These are phyloP conservation scores for Dimorphilus gyrociliatus DNA, from an alignment of 2,888 invertebrate species.

Conservation along the genomic window DNA sequence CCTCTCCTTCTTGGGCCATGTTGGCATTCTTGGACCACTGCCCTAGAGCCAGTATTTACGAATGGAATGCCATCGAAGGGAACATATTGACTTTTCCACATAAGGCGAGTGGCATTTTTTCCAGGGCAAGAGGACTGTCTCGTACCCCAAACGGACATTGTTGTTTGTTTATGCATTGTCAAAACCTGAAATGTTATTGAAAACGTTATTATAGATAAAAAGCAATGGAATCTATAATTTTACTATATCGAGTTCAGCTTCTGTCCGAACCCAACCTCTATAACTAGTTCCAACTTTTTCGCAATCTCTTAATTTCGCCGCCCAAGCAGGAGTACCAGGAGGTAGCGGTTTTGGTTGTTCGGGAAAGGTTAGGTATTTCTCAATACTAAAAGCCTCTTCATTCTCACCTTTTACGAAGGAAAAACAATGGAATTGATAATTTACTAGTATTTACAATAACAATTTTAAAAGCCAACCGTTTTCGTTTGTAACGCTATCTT, in stretches of 20 bases:
- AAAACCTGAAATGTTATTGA: too few relatives aligned
- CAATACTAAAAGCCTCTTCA: too few relatives aligned
- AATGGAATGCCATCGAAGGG: conserved; percentile 38
- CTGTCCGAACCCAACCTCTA: conserved; percentile 34
- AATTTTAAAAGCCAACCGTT: too few relatives aligned
- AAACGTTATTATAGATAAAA: too few relatives aligned
- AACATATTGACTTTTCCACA: conserved; percentile 39
- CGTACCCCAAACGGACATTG: conserved; percentile 36
- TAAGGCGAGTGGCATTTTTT: conserved; percentile 31
- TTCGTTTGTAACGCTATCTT: too few relatives aligned
- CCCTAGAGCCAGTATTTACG: conserved; percentile 35
- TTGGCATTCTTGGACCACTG: conserved; percentile 38
- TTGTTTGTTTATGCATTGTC: conserved; percentile 36
- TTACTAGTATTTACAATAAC: too few relatives aligned
- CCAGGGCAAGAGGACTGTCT: conserved; percentile 33
- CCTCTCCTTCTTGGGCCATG: conserved; percentile 36
- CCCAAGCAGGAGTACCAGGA: conserved; percentile 28
- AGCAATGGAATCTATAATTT: too few relatives aligned
- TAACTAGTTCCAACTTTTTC: conserved; percentile 36
- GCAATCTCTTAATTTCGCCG: conserved; percentile 26
- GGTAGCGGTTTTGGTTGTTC: conserved; percentile 13
- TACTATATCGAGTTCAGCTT: conserved; percentile 32
- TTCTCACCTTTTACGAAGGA: too few relatives aligned
- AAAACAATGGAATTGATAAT: too few relatives aligned
- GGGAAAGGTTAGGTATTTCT: too few relatives aligned